A percentile compares a stretch with the other conserved stretches of the same genome.
phyloP scores from a whole-genome alignment of 2,113 vertebrate species.

The Coryphaenoides rupestris region DNA sequence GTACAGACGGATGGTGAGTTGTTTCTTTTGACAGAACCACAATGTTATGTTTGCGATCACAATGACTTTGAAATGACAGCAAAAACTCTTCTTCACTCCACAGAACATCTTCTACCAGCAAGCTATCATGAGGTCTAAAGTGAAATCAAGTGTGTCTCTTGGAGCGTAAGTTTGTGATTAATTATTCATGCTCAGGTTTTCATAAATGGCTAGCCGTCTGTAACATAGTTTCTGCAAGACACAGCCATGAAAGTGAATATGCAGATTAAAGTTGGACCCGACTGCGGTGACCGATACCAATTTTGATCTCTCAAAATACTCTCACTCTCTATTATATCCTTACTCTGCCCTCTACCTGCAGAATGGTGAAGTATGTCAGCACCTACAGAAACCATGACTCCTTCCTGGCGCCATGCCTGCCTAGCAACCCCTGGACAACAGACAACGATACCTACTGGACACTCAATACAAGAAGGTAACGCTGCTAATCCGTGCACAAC shows the following conservation, averaged over 20 bases:
- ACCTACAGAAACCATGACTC: slow-evolving; percentile 88
- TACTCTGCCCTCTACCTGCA: slow-evolving; percentile 45
- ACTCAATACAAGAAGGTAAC: slow-evolving; percentile 84
- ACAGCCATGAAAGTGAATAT: no score
- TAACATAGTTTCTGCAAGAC: neutral
- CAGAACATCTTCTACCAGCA: slow-evolving; percentile 93
- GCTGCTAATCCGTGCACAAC: neutral
- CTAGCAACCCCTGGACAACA: slow-evolving; percentile 92
- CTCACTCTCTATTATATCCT: slow-evolving; percentile 3
- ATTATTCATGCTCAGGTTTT: neutral
- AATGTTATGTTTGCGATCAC: neutral
- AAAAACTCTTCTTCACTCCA: slow-evolving; percentile 2
- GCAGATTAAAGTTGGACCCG: no score
- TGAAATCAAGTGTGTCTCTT: slow-evolving; percentile 93
- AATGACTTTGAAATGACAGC: neutral
- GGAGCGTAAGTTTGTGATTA: slow-evolving; percentile 81
- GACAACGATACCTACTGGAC: slow-evolving; percentile 88
- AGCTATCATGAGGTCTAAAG: slow-evolving; percentile 85
- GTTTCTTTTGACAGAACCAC: neutral
- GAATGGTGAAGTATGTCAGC: slow-evolving; percentile 86
- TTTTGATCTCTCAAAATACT: neutral
- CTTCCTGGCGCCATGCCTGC: slow-evolving; percentile 85
- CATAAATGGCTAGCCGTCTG: neutral
- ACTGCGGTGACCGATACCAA: no score
- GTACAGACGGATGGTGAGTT: slow-evolving; percentile 78